Evolutionary conservation across 2,797 vertebrate genomes (phyloP).

Genomic region (Moxostoma hubbsi): DNA sequence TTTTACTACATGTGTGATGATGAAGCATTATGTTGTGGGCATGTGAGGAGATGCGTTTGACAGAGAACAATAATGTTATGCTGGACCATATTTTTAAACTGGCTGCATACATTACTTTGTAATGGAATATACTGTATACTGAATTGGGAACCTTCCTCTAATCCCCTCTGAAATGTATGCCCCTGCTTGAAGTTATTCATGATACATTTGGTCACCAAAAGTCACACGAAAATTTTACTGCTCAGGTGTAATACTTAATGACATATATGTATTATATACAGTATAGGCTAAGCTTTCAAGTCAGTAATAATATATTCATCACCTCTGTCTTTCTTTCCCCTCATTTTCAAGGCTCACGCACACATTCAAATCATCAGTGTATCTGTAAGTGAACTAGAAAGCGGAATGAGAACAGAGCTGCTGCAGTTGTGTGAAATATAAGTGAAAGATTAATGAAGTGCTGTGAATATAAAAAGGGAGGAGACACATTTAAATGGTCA

Average conservation of each 20-base stretch:
- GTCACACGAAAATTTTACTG: constrained; percentile 8
- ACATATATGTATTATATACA: constrained; percentile 18
- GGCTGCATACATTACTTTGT: too few relatives aligned
- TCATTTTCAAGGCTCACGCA: constrained; percentile 5
- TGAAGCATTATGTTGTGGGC: too few relatives aligned
- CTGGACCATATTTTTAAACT: too few relatives aligned
- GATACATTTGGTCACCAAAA: constrained; percentile 19
- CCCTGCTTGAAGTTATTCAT: neutral
- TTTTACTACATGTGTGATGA: too few relatives aligned
- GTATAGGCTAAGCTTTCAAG: neutral
- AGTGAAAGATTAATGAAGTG: constrained; percentile 74
- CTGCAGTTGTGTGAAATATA: constrained; percentile 57
- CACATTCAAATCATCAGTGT: constrained; percentile 10
- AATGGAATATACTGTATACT: too few relatives aligned
- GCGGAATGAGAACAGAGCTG: constrained; percentile 28
- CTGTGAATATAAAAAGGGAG: constrained; percentile 65
- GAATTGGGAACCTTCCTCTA: too few relatives aligned
- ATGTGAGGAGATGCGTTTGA: too few relatives aligned
- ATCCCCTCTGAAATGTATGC: too few relatives aligned
- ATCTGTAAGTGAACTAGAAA: constrained; percentile 36
- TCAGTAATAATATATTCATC: constrained; percentile 27
- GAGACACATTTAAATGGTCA: constrained; percentile 63
- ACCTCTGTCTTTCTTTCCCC: neutral
- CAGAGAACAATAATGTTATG: too few relatives aligned
- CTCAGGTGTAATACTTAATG: constrained; percentile 19